Base-by-base conservation (phyloP, 2,888 invertebrate species). In the Lasioglossum villosulum region DNA sequence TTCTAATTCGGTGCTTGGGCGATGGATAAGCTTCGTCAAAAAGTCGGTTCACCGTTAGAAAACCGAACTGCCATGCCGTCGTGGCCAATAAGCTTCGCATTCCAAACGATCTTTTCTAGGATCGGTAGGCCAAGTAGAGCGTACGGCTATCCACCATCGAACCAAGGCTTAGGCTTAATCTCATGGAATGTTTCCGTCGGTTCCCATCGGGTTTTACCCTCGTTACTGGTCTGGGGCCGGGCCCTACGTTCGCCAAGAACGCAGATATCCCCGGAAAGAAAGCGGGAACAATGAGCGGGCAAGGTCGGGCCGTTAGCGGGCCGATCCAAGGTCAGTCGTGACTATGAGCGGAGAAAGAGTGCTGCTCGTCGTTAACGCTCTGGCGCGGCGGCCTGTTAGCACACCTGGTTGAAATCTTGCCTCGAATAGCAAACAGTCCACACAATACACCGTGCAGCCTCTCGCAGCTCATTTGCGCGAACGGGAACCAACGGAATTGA, bases 301-400 rank as follows among this genome's bases (percentile, higher is more conserved):
- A 80, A 85, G 83, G 86, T 84, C 84, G 83, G 75, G 14, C 82
- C 73, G 78, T 78, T 86, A 77, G 79, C 77, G 76, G 48, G n/a
- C 39, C 66, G 56, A 75, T 70, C 79, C 89, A 83, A 87, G 89
- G 88, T 89, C 80, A 78, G 80, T 85, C 78, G 76, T 80, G 84
- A 80, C 76, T 80, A 30, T 16, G 63, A 27, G 30, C 27, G 34
- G 52, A 52, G 52, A 42, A 30, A 45, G 82, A 71, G 84, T 74
- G 82, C 52, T n/a, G 52, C n/a, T 42, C 19, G 70, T 80, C 68
- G 75, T 80, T 80, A 75, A 80, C 81, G 82, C 68, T n/a, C 59
- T 30, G 78, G 79, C 45, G 45, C 45, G 45, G 45, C 66, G 52
- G 75, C 68, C 70, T 52, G 73, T 77, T 82, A 81, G 77, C 37